Base-by-base conservation (phyloP, 1,140 invertebrate species). In the Argopecten irradians region DNA sequence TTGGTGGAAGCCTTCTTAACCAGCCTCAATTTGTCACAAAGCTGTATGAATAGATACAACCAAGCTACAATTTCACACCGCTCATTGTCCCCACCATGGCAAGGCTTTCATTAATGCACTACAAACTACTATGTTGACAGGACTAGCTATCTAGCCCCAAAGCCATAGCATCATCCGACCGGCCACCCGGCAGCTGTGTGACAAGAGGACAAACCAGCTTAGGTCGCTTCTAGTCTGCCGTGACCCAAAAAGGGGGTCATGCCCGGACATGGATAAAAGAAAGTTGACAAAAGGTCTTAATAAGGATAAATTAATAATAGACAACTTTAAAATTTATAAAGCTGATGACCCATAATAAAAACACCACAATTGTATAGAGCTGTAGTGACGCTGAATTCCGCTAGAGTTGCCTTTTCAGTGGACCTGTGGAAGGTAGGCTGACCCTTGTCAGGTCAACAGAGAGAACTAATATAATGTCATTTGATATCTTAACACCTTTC, bases 11-110 rank as follows among this genome's bases (percentile, higher is more conserved):
- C 13, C 55, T 71, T 0, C 8, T 28, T 71, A 28, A 22, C 55
- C n/a, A n/a, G 55, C 55, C 55, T 71, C 55, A 71, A 71, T 71
- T 71, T 71, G 55, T 71, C 55, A 71, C 55, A 71, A 71, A n/a
- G 55, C 22, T 71, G 55, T 71, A 71, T 16, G 55, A 71, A 71
- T 71, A 28, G 55, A 71, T 71, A 71, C 55, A 71, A 71, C 55
- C 5, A n/a, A 28, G 55, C 55, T 71, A 71, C 55, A 71, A 71
- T 71, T 71, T 71, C 55, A 71, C 55, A 71, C 55, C 55, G 16
- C 22, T n/a, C 11, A 71, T 71, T 71, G 55, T 71, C 55, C 55
- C 28, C 55, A 71, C 22, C 7, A 28, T 71, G 55, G 55, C 55
- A 16, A 71, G 55, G 55, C 55, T 71, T 71, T 71, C 55, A 71